Evolutionary conservation across 2,797 vertebrate genomes (phyloP), one percentile per base, ranked within the genome.

Genomic region (Falco rusticolus): DNA sequence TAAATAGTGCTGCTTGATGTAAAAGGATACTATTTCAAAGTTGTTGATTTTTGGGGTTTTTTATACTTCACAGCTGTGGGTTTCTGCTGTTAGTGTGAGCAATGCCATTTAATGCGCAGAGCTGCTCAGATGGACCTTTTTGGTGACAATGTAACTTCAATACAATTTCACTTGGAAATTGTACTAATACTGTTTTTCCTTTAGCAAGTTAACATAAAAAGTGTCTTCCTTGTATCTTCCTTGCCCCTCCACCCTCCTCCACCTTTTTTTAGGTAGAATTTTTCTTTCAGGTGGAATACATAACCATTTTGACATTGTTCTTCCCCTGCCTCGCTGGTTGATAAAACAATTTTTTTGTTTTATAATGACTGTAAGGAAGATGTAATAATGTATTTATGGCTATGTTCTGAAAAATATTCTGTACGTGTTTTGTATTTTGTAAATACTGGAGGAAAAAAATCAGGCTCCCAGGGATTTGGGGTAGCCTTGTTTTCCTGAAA

Each of bases 1-100:
- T 96, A 71, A 56, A 61, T 87, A 56, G 84, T 78, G 61, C 64
- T 91, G 15, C 71, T 86, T 95, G 66, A 72, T 97, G 94, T 96
- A 88, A 95, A 89, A 94, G 90, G 20, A 33, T 8, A 21, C 20
- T 57, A 5, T 96, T 94, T 76, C 39, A 43, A 56, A n/a, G 50
- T 45, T 59, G 13, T 48, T 90, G 76, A 2, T 1, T 10, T 47
- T 82, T 16, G 12, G 4, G 11, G 60, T 92, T 76, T 51, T 93
- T 15, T 78, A 16, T 79, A 41, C 11, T 96, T 92, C 18, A 26
- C 31, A 86, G 63, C 74, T 89, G 14, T 94, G 72, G 43, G 37
- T 74, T 97, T 93, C 34, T 96, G 56, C 61, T 85, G 48, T 86
- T 50, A 37, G 63, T 82, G 20, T 18, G 43, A 96, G 39, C 34